These are phyloP conservation scores for Stichodactyla mertensii DNA, from an alignment of 64 coral and sea anemone genomes.

Conservation along the genomic window DNA sequence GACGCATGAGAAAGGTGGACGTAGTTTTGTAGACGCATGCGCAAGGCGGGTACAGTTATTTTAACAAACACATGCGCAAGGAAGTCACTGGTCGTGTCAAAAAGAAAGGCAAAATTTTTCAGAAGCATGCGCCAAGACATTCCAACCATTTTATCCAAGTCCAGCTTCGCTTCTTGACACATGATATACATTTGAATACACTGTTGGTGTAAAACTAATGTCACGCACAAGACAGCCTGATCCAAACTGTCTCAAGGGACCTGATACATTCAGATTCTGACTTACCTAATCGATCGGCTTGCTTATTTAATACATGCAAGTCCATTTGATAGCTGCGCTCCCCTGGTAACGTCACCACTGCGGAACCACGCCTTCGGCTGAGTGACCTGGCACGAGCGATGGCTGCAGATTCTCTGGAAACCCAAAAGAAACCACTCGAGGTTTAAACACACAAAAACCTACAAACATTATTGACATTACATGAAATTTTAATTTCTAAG, in stretches of 20 bases:
- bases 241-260: too few relatives aligned
- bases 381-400: slow-evolving; percentile 35
- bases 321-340: slow-evolving; percentile 86
- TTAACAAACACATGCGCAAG: neutral
- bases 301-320: slow-evolving; percentile 73
- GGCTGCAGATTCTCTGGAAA: slow-evolving; percentile 49
- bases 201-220: too few relatives aligned
- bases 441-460: neutral
- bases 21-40: neutral
- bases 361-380: slow-evolving; percentile 61
- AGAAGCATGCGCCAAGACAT: too few relatives aligned
- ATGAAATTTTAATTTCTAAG: neutral
- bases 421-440: neutral
- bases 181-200: too few relatives aligned
- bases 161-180: too few relatives aligned
- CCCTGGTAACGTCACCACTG: slow-evolving; percentile 81
- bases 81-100: too few relatives aligned
- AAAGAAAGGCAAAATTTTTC: too few relatives aligned
- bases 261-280: too few relatives aligned
- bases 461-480: neutral
- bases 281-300: slow-evolving; percentile 31
- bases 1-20: too few relatives aligned
- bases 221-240: too few relatives aligned
- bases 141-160: too few relatives aligned
- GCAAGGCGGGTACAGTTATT: neutral